Percentiles rank a stretch among this genome's conserved stretches.
phyloP scores from a whole-genome alignment of 1,140 invertebrate species.

The Lepidurus packardi region DNA sequence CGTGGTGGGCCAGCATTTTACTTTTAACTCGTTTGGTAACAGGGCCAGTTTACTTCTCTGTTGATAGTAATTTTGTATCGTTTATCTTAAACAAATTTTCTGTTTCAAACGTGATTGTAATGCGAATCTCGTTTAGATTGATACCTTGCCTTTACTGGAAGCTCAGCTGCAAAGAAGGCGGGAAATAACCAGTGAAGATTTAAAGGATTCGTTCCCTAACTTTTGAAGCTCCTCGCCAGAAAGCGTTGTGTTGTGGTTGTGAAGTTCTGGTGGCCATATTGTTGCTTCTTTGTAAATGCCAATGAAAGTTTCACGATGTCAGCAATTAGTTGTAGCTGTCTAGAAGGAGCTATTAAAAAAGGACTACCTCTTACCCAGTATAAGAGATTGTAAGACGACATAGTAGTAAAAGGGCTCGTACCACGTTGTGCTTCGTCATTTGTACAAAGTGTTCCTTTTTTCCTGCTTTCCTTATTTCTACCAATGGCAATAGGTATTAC shows the following conservation, averaged over 20 bases:
- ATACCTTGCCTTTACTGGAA: background rate
- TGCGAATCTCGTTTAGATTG: background rate
- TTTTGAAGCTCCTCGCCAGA: background rate
- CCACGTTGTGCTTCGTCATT: background rate
- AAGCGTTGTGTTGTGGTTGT: background rate
- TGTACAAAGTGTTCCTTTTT: background rate
- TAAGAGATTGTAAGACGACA: background rate
- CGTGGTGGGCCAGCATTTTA: too few species aligned
- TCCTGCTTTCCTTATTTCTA: background rate
- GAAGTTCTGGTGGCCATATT: background rate
- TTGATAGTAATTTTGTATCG: background rate
- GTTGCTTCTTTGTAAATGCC: background rate
- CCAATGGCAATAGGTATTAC: background rate
- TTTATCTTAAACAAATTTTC: background rate
- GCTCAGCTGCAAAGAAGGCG: background rate
- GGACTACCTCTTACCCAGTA: background rate
- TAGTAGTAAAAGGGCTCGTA: background rate
- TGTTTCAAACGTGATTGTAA: background rate
- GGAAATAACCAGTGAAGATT: background rate
- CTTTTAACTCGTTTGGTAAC: too few species aligned
- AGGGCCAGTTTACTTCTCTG: background rate
- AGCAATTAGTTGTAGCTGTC: slow-evolving; percentile 13
- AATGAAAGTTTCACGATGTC: slow-evolving; percentile 12
- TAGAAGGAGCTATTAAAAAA: background rate
- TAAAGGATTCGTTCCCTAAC: background rate